Conservation (phyloP, 2,113 vertebrate genomes). For the Pterocles orientalis region DNA sequence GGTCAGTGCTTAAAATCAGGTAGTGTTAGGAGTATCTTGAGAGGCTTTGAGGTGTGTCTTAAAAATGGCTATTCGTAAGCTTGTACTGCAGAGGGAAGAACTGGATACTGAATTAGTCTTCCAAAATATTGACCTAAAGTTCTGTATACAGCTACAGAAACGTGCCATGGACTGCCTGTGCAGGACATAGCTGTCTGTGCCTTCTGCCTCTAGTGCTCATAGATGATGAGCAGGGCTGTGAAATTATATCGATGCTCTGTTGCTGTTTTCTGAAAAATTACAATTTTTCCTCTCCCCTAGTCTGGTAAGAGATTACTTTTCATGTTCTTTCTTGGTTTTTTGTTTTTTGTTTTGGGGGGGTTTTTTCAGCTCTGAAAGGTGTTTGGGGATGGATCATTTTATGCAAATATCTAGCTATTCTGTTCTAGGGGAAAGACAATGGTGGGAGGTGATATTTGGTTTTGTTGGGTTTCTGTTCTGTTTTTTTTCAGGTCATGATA, state of each 20-base stretch:
- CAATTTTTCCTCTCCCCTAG: not conserved
- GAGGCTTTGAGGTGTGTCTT: not conserved
- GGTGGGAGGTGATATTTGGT: not conserved
- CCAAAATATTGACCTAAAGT: not conserved
- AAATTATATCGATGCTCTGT: not conserved
- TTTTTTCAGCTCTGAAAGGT: not conserved
- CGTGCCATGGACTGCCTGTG: rapidly evolving
- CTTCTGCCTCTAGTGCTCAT: not conserved
- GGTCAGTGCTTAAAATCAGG: not conserved
- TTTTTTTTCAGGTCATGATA: not conserved
- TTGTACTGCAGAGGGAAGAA: not conserved
- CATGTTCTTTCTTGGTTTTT: not conserved
- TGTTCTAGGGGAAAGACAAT: not conserved
- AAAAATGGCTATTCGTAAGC: not conserved
- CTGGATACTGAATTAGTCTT: not conserved
- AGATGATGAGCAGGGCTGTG: not conserved
- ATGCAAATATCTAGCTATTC: not conserved
- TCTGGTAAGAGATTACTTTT: not conserved
- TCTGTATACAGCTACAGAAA: not conserved
- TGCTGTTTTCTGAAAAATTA: not conserved
- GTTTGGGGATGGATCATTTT: not conserved
- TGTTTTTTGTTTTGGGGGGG: too few relatives aligned
- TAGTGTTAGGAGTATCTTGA: not conserved
- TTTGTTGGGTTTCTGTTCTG: not conserved
- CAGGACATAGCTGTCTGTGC: not conserved